phyloP scores from a whole-genome alignment of 2,113 vertebrate genomes.

The Salminus brasiliensis region DNA sequence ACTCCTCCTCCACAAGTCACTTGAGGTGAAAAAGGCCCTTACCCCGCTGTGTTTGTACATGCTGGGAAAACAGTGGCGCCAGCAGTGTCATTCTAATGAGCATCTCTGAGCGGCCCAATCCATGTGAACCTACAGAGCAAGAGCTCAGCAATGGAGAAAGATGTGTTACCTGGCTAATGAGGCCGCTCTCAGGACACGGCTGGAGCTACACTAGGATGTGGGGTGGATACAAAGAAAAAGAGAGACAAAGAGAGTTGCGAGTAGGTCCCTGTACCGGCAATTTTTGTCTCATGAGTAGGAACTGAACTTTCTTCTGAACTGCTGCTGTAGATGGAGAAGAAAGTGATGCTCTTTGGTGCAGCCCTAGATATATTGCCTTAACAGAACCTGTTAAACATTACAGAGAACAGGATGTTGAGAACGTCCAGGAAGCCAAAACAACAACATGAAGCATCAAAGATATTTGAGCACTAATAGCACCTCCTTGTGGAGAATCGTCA shows the following conservation, averaged over 20 bases:
- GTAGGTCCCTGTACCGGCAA: conserved; percentile 16
- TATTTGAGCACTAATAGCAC: too few species aligned
- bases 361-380: background rate
- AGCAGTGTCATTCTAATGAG: conserved; percentile 50
- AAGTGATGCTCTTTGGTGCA: background rate
- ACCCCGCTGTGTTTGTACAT: conserved; percentile 31
- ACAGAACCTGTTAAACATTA: background rate
- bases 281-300: background rate
- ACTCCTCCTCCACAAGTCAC: conserved; percentile 8
- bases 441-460: background rate
- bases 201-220: conserved; percentile 3
- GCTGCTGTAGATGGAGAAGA: background rate
- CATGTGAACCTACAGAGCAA: conserved; percentile 25
- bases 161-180: conserved; percentile 53
- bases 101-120: conserved; percentile 33
- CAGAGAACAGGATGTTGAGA: background rate
- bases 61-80: conserved; percentile 23
- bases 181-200: conserved; percentile 36
- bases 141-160: conserved; percentile 22
- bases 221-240: background rate
- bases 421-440: background rate
- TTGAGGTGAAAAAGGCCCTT: conserved; percentile 25
- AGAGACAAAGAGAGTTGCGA: background rate
- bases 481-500: too few species aligned
- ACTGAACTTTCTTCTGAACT: background rate